A percentile compares a stretch with the other conserved stretches of the same genome.
phyloP scores from a whole-genome alignment of 2,113 vertebrate species.

The Mustelus asterias region DNA sequence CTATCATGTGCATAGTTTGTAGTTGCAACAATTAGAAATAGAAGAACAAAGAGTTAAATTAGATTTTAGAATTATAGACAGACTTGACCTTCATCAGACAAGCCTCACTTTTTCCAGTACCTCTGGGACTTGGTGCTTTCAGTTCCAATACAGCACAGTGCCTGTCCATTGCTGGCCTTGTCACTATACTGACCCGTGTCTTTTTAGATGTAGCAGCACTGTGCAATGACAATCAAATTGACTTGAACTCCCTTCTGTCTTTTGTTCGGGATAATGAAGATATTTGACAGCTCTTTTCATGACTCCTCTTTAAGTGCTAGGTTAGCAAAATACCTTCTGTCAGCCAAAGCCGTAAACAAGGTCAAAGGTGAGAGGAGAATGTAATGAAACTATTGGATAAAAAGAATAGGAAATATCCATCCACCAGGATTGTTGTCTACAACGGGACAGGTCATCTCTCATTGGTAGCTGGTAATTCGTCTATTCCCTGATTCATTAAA shows the following conservation, averaged over 20 bases:
- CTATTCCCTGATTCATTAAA: constrained; percentile 13
- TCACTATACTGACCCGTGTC: constrained; percentile 31
- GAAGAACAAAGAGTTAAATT: constrained; percentile 33
- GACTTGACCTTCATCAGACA: constrained; percentile 37
- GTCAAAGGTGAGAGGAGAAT: constrained; percentile 33
- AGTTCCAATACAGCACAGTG: constrained; percentile 36
- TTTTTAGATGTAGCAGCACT: constrained; percentile 34
- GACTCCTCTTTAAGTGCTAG: constrained; percentile 34
- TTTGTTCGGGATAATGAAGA: constrained; percentile 35
- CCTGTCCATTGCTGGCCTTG: constrained; percentile 35
- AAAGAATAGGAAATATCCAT: constrained; percentile 16
- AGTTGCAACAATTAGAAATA: not conserved
- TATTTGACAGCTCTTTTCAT: constrained; percentile 38
- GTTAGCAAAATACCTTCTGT: constrained; percentile 36
- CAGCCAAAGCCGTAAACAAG: constrained; percentile 37
- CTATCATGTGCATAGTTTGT: not conserved
- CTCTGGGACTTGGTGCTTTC: constrained; percentile 34
- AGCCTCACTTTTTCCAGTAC: constrained; percentile 27
- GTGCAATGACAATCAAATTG: constrained; percentile 38
- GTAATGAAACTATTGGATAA: constrained; percentile 36
- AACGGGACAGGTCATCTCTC: not conserved
- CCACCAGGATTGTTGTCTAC: not conserved
- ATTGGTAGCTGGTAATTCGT: not conserved
- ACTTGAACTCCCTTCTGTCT: constrained; percentile 38
- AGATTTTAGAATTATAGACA: constrained; percentile 31